These are phyloP conservation scores for Orthosia gracilis DNA, from an alignment of 2,888 invertebrate genomes.

Conservation along the genomic window DNA sequence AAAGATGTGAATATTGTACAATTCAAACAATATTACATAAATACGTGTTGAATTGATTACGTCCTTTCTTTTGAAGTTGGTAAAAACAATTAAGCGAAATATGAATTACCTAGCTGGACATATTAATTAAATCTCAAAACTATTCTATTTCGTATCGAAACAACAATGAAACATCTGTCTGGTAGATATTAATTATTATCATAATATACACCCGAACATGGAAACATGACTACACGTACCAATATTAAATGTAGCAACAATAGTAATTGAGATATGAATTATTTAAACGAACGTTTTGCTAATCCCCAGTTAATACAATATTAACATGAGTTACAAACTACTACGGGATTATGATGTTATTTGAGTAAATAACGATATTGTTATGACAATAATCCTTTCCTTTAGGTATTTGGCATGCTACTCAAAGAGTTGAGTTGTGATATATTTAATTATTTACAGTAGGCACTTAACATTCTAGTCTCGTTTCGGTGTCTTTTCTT, in stretches of 20 bases:
- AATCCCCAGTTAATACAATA: neutral
- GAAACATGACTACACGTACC: neutral
- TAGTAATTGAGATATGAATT: slow-evolving; percentile 16
- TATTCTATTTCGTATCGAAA: neutral
- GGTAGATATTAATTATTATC: slow-evolving; percentile 22
- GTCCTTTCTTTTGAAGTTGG: too few species aligned
- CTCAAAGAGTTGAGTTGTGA: too few species aligned
- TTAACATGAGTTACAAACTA: slow-evolving; percentile 1
- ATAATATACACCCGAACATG: slow-evolving; percentile 8
- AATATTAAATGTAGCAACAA: slow-evolving; percentile 12
- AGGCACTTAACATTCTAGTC: too few species aligned
- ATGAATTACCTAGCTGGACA: too few species aligned
- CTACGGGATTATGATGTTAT: slow-evolving; percentile 7
- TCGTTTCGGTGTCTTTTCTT: too few species aligned
- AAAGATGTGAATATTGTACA: too few species aligned
- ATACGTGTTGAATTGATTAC: too few species aligned
- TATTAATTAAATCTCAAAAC: neutral
- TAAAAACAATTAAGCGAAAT: too few species aligned
- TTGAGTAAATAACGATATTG: neutral
- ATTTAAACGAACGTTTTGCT: slow-evolving; percentile 18
- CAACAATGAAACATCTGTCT: neutral
- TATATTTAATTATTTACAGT: too few species aligned
- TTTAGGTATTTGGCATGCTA: neutral
- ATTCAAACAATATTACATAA: too few species aligned
- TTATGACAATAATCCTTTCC: neutral